Conservation (phyloP, 1,140 invertebrate species). For the Cylas formicarius region DNA sequence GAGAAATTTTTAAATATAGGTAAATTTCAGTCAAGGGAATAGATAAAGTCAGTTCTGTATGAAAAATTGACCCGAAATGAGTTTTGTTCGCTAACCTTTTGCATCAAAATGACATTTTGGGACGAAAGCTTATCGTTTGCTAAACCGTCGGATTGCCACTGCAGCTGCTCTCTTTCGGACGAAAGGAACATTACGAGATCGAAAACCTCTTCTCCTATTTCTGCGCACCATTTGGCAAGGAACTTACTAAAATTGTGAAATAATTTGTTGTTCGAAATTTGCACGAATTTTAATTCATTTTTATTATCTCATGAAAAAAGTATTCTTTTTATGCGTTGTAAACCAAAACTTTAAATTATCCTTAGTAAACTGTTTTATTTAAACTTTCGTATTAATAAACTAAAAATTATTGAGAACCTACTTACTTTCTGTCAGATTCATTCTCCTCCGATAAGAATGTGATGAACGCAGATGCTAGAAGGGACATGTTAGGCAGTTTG, state of each 20-base stretch:
- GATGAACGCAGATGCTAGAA: conserved; percentile 71
- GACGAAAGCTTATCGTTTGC: conserved; percentile 70
- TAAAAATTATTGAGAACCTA: neutral
- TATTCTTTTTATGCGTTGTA: no score
- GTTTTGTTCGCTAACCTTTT: conserved; percentile 50
- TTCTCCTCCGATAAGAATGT: conserved; percentile 63
- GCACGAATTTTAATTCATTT: no score
- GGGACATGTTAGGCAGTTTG: conserved; percentile 55
- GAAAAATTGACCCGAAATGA: conserved; percentile 7
- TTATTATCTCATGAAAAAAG: no score
- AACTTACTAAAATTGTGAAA: conserved; percentile 25
- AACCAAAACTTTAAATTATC: no score
- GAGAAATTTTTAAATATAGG: no score
- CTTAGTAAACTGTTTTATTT: no score
- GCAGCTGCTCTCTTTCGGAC: conserved; percentile 70
- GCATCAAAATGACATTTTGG: conserved; percentile 76
- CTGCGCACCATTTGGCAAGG: conserved; percentile 32
- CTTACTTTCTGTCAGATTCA: conserved; percentile 57
- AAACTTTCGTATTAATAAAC: no score
- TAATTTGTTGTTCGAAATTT: neutral
- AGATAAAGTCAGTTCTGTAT: no score
- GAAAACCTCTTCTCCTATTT: conserved; percentile 45
- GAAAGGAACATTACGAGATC: conserved; percentile 65
- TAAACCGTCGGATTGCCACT: conserved; percentile 81
- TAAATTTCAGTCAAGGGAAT: no score